These are phyloP conservation scores for Ennomos erosarius DNA, from an alignment of 2,888 invertebrate species.

Conservation along the genomic window DNA sequence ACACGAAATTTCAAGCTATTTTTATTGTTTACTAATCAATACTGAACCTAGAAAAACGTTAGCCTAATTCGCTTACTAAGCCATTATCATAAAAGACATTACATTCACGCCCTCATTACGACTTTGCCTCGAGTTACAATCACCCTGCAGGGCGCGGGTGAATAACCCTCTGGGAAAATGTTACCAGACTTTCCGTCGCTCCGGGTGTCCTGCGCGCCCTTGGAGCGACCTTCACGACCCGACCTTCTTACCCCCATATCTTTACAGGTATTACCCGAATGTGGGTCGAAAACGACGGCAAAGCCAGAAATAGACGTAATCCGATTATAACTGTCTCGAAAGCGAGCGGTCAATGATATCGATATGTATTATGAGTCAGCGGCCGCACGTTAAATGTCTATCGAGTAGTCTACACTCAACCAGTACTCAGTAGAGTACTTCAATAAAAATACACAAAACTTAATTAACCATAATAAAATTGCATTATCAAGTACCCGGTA, in stretches of 20 bases:
- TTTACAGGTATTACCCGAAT: conserved; percentile 23
- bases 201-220: conserved; percentile 49
- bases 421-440: too few relatives aligned
- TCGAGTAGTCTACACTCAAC: too few relatives aligned
- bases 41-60: neutral
- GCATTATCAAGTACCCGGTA: too few relatives aligned
- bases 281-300: conserved; percentile 2
- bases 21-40: too few relatives aligned
- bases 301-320: conserved; percentile 18
- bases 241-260: conserved; percentile 31
- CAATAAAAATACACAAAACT: too few relatives aligned
- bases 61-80: conserved; percentile 2
- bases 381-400: too few relatives aligned
- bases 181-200: conserved; percentile 51
- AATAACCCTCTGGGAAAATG: conserved; percentile 46
- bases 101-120: conserved; percentile 14
- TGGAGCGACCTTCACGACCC: conserved; percentile 56
- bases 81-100: conserved; percentile 17
- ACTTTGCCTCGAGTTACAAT: conserved; percentile 10
- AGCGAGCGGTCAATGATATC: conserved; percentile 21
- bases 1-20: too few relatives aligned
- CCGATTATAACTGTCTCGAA: conserved; percentile 18
- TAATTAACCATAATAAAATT: too few relatives aligned
- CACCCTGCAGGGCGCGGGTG: conserved; percentile 35
- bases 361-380: neutral